A percentile compares a stretch with the other conserved stretches of the same genome.
phyloP scores from a whole-genome alignment of 2,888 invertebrate species.

The Laothoe populi region DNA sequence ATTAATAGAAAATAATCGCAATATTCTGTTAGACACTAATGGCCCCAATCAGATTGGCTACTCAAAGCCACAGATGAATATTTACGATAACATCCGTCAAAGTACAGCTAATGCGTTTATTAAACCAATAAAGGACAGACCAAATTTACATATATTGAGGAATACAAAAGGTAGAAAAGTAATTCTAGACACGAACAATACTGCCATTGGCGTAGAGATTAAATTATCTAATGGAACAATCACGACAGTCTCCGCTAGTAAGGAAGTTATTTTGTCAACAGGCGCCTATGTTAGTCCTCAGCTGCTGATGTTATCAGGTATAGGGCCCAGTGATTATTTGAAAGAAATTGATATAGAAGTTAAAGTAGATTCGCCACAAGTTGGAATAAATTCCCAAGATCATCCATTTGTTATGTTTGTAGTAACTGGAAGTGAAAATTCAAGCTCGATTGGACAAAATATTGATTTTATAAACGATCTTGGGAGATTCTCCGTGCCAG shows the following conservation, averaged over 20 bases:
- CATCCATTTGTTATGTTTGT: constrained; percentile 46
- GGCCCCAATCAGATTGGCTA: constrained; percentile 49
- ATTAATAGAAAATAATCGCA: constrained; percentile 48
- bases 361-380: constrained; percentile 48
- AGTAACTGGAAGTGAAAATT: constrained; percentile 40
- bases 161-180: constrained; percentile 49
- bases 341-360: constrained; percentile 45
- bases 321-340: constrained; percentile 56
- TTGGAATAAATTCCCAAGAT: constrained; percentile 56
- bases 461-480: constrained; percentile 38
- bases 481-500: constrained; percentile 45
- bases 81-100: constrained; percentile 44
- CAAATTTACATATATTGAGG: constrained; percentile 50
- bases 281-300: constrained; percentile 57
- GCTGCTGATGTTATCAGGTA: constrained; percentile 59
- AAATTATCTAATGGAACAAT: constrained; percentile 34
- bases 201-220: constrained; percentile 50
- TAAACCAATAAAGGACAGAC: constrained; percentile 41
- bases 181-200: constrained; percentile 41
- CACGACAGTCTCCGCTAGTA: constrained; percentile 41
- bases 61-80: constrained; percentile 40
- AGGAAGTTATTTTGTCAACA: constrained; percentile 57
- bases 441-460: constrained; percentile 38
- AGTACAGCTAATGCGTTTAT: constrained; percentile 50
- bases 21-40: constrained; percentile 46